phyloP scores from a whole-genome alignment of 2,888 invertebrate genomes.

The Drosophila helvetica region DNA sequence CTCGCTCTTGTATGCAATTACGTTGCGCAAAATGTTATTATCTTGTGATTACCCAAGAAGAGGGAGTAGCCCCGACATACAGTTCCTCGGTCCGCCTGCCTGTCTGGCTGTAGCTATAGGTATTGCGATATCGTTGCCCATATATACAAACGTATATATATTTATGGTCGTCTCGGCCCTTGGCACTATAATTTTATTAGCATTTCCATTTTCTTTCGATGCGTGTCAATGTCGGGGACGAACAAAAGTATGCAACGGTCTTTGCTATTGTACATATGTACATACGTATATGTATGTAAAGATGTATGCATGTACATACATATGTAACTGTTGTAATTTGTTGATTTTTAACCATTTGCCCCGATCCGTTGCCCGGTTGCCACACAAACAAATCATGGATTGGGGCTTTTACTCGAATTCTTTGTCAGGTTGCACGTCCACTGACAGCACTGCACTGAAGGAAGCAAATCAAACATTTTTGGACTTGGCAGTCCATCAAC shows the following conservation, averaged over 20 bases:
- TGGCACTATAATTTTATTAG: slow-evolving; percentile 74
- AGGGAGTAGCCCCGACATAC: neutral
- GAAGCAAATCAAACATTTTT: slow-evolving; percentile 26
- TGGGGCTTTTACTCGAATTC: neutral
- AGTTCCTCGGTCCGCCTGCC: neutral
- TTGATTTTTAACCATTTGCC: slow-evolving; percentile 49
- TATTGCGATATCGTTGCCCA: neutral
- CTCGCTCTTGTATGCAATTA: neutral
- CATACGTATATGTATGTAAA: too few relatives aligned
- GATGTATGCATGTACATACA: neutral
- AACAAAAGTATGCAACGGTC: slow-evolving; percentile 53
- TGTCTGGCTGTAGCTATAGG: slow-evolving; percentile 1
- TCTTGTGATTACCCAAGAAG: slow-evolving; percentile 43
- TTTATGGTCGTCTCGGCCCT: slow-evolving; percentile 26
- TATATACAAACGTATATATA: neutral
- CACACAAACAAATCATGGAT: slow-evolving; percentile 7
- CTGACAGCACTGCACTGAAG: neutral
- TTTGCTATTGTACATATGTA: neutral
- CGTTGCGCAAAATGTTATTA: slow-evolving; percentile 40
- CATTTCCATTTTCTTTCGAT: slow-evolving; percentile 39
- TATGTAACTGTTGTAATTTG: slow-evolving; percentile 42
- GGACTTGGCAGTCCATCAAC: slow-evolving; percentile 39
- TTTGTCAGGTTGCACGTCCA: neutral
- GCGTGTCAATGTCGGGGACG: slow-evolving; percentile 17
- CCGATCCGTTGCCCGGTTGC: slow-evolving; percentile 44